phyloP scores from a whole-genome alignment of 2,113 vertebrate species.

The Paralichthys olivaceus region DNA sequence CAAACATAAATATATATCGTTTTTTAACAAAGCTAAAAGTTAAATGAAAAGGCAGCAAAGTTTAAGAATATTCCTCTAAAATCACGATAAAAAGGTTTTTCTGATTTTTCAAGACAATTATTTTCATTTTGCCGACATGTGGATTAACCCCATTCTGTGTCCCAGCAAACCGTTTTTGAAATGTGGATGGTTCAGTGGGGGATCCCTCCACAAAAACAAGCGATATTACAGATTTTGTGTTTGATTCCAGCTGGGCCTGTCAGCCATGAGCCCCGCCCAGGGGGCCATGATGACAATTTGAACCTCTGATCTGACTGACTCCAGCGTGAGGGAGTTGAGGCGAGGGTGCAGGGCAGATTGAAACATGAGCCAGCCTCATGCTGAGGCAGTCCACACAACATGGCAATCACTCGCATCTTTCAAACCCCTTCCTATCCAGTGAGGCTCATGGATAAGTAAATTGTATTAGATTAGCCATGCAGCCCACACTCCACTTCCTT shows the following conservation, averaged over 20 bases:
- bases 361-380: slow-evolving; percentile 54
- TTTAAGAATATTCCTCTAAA: slow-evolving; percentile 3
- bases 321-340: neutral
- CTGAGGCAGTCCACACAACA: slow-evolving; percentile 47
- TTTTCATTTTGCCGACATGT: slow-evolving; percentile 6
- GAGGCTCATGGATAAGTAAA: slow-evolving; percentile 46
- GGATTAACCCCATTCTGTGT: slow-evolving; percentile 34
- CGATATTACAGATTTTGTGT: slow-evolving; percentile 20
- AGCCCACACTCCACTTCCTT: slow-evolving; percentile 19
- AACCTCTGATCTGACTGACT: slow-evolving; percentile 67
- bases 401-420: slow-evolving; percentile 44
- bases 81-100: neutral
- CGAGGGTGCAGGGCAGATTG: slow-evolving; percentile 47
- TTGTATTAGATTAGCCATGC: slow-evolving; percentile 54
- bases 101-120: slow-evolving; percentile 12
- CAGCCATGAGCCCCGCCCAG: slow-evolving; percentile 29
- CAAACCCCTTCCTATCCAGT: slow-evolving; percentile 55
- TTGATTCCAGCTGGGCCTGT: slow-evolving; percentile 56
- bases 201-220: slow-evolving; percentile 33
- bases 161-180: neutral
- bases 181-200: slow-evolving; percentile 46
- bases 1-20: slow-evolving; percentile 50
- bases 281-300: slow-evolving; percentile 39
- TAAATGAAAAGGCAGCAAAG: neutral
- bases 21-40: slow-evolving; percentile 28